Evolutionary conservation across 2,113 vertebrate species (phyloP).

Genomic region (Pituophis catenifer): DNA sequence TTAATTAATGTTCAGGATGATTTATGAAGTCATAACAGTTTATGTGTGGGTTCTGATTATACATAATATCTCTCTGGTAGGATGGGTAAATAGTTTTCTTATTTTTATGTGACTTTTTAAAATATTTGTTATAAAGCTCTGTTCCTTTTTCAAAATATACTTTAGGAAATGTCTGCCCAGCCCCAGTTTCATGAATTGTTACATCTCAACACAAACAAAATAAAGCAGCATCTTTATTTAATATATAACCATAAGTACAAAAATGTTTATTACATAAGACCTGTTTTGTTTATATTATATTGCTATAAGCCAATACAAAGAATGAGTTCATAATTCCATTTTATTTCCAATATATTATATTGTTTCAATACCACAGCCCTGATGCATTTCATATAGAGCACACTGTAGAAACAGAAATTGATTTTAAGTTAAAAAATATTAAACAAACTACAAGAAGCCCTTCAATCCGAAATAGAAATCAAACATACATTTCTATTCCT

Average conservation of each 20-base stretch:
- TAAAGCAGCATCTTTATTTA: slow-evolving; percentile 75
- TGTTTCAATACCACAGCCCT: slow-evolving; percentile 58
- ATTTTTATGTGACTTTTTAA: neutral
- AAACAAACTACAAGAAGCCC: slow-evolving; percentile 26
- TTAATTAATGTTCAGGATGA: neutral
- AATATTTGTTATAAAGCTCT: neutral
- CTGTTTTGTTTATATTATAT: slow-evolving; percentile 76
- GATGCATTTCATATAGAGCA: slow-evolving; percentile 54
- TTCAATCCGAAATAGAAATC: slow-evolving; percentile 36
- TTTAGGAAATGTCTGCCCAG: neutral
- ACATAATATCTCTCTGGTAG: neutral
- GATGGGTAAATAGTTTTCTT: neutral
- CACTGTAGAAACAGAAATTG: slow-evolving; percentile 47
- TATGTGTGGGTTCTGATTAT: neutral
- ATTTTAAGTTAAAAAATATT: slow-evolving; percentile 35
- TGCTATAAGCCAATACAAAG: slow-evolving; percentile 70
- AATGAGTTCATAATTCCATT: slow-evolving; percentile 64
- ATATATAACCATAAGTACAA: slow-evolving; percentile 70
- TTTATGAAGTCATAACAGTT: neutral
- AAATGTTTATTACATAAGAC: slow-evolving; percentile 73
- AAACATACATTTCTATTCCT: neutral
- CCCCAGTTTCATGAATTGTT: neutral
- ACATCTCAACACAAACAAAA: slow-evolving; percentile 35
- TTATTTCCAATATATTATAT: slow-evolving; percentile 72
- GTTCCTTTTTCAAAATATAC: neutral